These are phyloP conservation scores for Xylota sylvarum DNA, from an alignment of 2,888 invertebrate genomes.

Conservation along the genomic window DNA sequence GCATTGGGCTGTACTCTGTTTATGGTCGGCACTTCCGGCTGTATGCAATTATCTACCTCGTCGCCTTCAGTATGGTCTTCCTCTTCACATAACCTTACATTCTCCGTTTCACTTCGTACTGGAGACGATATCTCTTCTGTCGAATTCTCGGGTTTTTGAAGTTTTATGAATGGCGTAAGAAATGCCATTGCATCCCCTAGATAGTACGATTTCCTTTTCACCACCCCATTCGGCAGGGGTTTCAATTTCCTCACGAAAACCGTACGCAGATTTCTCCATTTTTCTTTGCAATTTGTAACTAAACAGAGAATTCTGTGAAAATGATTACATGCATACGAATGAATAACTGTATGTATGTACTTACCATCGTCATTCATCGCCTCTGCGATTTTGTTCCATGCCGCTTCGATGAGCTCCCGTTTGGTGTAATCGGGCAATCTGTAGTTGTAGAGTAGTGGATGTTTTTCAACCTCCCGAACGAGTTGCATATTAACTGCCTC, in stretches of 20 bases:
- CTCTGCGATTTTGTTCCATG: conserved; percentile 34
- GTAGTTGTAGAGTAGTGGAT: conserved; percentile 30
- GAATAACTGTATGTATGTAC: not conserved
- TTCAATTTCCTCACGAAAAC: conserved; percentile 39
- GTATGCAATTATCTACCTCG: not conserved
- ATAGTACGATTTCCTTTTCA: conserved; percentile 30
- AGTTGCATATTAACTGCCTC: conserved; percentile 12
- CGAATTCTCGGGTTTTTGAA: not conserved
- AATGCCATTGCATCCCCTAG: conserved; percentile 40
- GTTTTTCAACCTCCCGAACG: conserved; percentile 37
- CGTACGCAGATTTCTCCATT: conserved; percentile 44
- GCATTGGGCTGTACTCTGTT: not conserved
- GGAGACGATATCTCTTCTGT: not conserved
- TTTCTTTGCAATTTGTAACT: conserved; percentile 32
- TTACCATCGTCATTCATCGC: conserved; percentile 19
- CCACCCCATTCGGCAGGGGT: not conserved
- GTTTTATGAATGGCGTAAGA: conserved; percentile 27
- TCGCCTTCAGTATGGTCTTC: not conserved
- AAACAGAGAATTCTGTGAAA: not conserved
- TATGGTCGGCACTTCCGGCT: not conserved
- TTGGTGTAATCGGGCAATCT: conserved; percentile 21
- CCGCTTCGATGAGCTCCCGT: conserved; percentile 18
- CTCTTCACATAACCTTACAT: conserved; percentile 1
- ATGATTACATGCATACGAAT: not conserved
- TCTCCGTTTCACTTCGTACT: conserved; percentile 8